Evolutionary conservation across 2,113 vertebrate species (phyloP).

Genomic region (Cyrtonyx montezumae): DNA sequence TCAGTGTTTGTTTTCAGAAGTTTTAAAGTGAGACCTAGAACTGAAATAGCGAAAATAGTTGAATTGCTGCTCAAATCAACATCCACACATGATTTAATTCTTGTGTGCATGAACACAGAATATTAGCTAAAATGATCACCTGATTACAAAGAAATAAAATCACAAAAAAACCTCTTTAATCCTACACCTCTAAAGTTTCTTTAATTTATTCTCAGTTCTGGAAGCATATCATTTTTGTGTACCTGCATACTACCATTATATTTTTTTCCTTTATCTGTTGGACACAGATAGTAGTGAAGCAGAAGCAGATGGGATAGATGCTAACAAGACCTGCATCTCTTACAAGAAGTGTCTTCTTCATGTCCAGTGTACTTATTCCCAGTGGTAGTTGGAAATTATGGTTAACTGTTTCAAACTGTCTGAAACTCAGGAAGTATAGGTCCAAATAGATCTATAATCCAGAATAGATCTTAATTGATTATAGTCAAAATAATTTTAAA

Average conservation of each 20-base stretch:
- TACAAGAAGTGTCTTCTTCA: not conserved
- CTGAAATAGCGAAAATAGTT: not conserved
- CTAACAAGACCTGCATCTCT: not conserved
- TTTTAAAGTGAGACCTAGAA: not conserved
- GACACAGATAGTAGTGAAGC: not conserved
- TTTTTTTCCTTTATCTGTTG: not conserved
- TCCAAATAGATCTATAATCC: not conserved
- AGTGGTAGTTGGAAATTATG: not conserved
- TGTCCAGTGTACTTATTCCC: not conserved
- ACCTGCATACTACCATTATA: not conserved
- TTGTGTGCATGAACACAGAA: not conserved
- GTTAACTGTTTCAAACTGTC: not conserved
- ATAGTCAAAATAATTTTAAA: not conserved
- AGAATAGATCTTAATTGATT: not conserved
- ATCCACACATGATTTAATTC: not conserved
- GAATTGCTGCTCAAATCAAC: not conserved
- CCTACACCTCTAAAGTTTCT: not conserved
- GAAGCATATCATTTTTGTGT: not conserved
- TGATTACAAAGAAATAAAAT: not conserved
- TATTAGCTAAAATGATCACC: no score
- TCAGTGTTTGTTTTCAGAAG: not conserved
- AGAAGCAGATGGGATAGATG: not conserved
- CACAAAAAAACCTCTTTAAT: not conserved
- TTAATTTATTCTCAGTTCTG: not conserved
- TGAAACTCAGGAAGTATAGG: not conserved